Evolutionary conservation across 2,888 invertebrate genomes (phyloP).

Genomic region (Choreutis nemorana): DNA sequence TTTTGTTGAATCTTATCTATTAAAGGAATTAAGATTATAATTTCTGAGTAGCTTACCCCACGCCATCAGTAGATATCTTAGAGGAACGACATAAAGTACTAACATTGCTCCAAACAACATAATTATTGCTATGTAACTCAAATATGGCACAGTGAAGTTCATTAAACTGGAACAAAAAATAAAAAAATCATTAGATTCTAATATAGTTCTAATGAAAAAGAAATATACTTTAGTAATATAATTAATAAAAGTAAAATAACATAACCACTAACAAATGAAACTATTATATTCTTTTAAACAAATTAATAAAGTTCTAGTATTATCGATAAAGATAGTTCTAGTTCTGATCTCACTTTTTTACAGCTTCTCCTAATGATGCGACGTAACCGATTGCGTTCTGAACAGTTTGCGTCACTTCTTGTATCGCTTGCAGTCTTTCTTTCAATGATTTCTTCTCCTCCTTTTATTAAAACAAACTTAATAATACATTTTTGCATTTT

Average conservation of each 20-base stretch:
- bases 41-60: constrained; percentile 73
- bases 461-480: constrained; percentile 35
- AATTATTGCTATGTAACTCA: constrained; percentile 90
- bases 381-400: constrained; percentile 95
- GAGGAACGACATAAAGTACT: constrained; percentile 87
- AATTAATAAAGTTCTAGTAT: neutral
- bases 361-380: constrained; percentile 91
- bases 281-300: too few relatives aligned
- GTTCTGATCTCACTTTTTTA: constrained; percentile 82
- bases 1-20: neutral
- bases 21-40: neutral
- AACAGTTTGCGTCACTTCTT: constrained; percentile 96
- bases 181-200: too few relatives aligned
- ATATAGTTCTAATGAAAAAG: neutral
- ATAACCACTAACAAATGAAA: neutral
- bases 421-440: constrained; percentile 92
- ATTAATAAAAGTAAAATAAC: neutral
- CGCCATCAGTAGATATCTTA: constrained; percentile 86
- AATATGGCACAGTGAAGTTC: constrained; percentile 96
- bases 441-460: constrained; percentile 96
- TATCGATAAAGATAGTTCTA: constrained; percentile 3
- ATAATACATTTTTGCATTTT: neutral
- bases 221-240: neutral
- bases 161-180: constrained; percentile 76
- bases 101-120: constrained; percentile 76